A percentile compares a stretch with the other conserved stretches of the same genome.
Evolutionary conservation across 2,888 invertebrate species (phyloP).

Genomic region (Pegoplata infirma): DNA sequence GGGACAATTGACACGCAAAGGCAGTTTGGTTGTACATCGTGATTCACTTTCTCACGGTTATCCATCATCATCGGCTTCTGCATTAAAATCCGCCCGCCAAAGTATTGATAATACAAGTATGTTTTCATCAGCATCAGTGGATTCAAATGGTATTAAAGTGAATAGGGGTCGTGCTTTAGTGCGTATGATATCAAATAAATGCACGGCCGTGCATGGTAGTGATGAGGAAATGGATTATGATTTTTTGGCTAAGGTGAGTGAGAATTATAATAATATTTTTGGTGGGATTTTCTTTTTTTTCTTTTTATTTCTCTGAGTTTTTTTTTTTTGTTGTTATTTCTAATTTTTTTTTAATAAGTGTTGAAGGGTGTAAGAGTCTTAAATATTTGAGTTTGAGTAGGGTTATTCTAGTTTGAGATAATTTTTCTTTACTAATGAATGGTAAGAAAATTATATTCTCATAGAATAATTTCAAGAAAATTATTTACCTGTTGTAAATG

Average conservation of each 20-base stretch:
- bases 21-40: constrained; percentile 59
- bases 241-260: constrained; percentile 73
- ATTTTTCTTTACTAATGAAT: too few species aligned
- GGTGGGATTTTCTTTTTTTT: background rate
- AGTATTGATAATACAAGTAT: constrained; percentile 44
- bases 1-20: constrained; percentile 59
- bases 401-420: too few species aligned
- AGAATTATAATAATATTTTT: background rate
- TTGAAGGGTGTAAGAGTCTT: too few species aligned
- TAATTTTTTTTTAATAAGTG: background rate
- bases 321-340: background rate
- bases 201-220: constrained; percentile 63
- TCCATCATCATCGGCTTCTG: constrained; percentile 61
- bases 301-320: constrained; percentile 1
- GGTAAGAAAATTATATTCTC: too few species aligned
- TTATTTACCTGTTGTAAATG: too few species aligned
- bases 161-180: constrained; percentile 70
- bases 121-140: constrained; percentile 1
- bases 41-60: constrained; percentile 43
- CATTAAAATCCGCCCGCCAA: constrained; percentile 41
- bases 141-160: constrained; percentile 4
- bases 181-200: constrained; percentile 71
- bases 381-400: too few species aligned
- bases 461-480: too few species aligned
- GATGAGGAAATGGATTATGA: constrained; percentile 72